These are phyloP conservation scores for Stichopus horrens DNA, from an alignment of 53 echinoderm and acorn worm species.

Conservation along the genomic window DNA sequence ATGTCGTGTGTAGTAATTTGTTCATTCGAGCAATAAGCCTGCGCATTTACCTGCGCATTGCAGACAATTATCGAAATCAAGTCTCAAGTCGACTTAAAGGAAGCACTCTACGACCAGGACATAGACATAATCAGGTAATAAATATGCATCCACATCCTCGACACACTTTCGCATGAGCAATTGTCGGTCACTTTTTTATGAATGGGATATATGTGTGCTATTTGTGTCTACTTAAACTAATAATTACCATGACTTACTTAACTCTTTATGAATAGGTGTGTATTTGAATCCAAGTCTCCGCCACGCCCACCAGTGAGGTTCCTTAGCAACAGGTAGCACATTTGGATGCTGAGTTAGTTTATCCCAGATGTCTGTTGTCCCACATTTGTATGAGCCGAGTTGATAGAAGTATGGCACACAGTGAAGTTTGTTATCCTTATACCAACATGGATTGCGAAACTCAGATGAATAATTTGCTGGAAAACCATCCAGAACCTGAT, in stretches of 20 bases:
- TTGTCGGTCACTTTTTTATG: too few relatives aligned
- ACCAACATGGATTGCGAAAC: conserved; percentile 28
- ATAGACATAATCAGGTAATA: too few relatives aligned
- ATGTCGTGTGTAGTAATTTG: too few relatives aligned
- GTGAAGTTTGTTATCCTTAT: background rate
- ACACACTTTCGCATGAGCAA: too few relatives aligned
- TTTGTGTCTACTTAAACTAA: too few relatives aligned
- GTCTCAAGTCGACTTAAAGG: too few relatives aligned
- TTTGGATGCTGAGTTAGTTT: conserved; percentile 17
- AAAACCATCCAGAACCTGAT: background rate
- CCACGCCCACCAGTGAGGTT: conserved; percentile 46
- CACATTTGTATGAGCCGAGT: conserved; percentile 26
- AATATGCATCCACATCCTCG: too few relatives aligned
- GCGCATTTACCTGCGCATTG: too few relatives aligned
- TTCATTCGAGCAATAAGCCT: too few relatives aligned
- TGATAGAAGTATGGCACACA: conserved; percentile 39
- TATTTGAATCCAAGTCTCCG: conserved; percentile 18
- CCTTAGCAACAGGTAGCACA: background rate
- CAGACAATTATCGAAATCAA: too few relatives aligned
- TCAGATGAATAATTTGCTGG: background rate
- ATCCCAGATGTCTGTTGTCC: conserved; percentile 38
- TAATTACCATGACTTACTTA: background rate
- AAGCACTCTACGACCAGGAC: too few relatives aligned
- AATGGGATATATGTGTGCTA: too few relatives aligned
- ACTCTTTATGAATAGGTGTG: background rate